Base-by-base conservation (phyloP, 2,797 vertebrate genomes). In the Percopsis omiscomaycus region DNA sequence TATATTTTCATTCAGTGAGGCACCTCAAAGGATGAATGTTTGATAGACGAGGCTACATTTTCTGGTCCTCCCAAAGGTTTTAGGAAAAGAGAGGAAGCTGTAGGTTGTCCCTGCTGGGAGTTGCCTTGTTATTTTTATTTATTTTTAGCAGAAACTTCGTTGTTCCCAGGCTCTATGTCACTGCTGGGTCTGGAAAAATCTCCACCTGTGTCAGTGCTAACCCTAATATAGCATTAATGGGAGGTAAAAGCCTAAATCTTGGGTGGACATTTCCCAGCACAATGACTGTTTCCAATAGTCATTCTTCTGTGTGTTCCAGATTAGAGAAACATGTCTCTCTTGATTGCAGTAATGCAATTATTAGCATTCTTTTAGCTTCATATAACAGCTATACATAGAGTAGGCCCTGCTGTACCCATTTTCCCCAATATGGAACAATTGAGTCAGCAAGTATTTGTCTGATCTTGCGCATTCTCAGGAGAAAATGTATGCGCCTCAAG, bases 131-230 rank as follows among this genome's bases (percentile, higher is more conserved):
- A 71, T 81, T 88, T 42, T 42, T 42, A 42, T 42, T 42, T 42
- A 8, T 9, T 42, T 42, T 82, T 82, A 82, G 69, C 29, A 68
- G 71, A 77, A 69, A 59, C 63, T 56, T 67, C 22, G 76, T 75
- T 79, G 64, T 83, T 84, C 83, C 83, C 83, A 80, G 69, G 81
- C 71, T 76, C 77, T 71, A 59, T 37, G 44, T 62, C 67, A 69
- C 78, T 78, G 74, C 79, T 76, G 51, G 58, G 55, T 62, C 49
- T 80, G 84, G 81, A 88, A 88, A 82, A 84, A 70, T 69, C 57
- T 44, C 68, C 84, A 84, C 84, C 85, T 80, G 62, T 64, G 70
- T 15, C 29, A 70, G 13, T 60, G 14, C 28, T 37, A 22, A 66
- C 54, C 61, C 59, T 53, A 66, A 63, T 67, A 61, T 47, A 52